phyloP scores from a whole-genome alignment of 2,797 vertebrate species.

The Lates japonicus region DNA sequence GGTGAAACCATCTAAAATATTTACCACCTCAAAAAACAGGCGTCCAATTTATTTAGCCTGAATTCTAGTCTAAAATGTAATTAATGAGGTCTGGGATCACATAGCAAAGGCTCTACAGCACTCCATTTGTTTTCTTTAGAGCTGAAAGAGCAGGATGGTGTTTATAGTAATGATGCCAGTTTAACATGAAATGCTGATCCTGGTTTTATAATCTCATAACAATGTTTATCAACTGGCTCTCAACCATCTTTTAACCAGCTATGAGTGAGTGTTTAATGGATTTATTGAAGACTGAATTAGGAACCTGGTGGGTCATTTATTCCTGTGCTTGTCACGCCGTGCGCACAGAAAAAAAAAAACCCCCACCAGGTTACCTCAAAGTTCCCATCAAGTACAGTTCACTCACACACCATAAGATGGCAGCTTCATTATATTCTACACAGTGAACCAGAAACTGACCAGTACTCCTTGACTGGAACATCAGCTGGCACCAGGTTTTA shows the following conservation, averaged over 20 bases:
- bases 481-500: background rate
- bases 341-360: background rate
- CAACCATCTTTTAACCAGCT: background rate
- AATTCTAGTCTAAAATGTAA: conserved; percentile 5
- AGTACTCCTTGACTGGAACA: background rate
- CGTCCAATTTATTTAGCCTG: background rate
- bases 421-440: background rate
- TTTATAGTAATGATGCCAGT: background rate
- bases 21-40: conserved; percentile 17
- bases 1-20: conserved; percentile 25
- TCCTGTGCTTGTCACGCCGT: background rate
- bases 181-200: background rate
- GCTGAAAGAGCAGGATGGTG: background rate
- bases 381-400: background rate
- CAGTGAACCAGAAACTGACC: background rate
- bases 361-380: background rate
- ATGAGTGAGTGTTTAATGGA: background rate
- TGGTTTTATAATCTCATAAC: background rate
- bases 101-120: background rate
- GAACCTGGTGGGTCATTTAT: conserved; percentile 13
- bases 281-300: background rate
- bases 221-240: background rate
- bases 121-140: background rate
- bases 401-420: background rate
- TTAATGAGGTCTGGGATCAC: conserved; percentile 2